Evolutionary conservation across 2,888 invertebrate species (phyloP).

Genomic region (Aporophyla nigra): DNA sequence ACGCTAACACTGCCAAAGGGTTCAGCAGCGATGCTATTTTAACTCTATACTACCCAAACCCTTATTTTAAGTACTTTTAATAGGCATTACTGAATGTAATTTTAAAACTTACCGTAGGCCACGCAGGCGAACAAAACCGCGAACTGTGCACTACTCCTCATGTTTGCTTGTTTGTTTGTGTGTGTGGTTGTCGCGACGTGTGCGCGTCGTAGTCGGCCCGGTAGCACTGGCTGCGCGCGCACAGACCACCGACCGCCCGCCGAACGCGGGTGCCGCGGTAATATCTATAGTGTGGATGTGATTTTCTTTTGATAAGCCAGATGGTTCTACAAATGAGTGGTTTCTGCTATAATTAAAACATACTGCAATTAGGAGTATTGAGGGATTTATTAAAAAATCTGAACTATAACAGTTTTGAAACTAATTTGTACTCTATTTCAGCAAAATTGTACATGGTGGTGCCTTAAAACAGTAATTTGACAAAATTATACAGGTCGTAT

Average conservation of each 20-base stretch:
- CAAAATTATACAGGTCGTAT: not conserved
- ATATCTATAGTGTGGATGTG: slow-evolving; percentile 76
- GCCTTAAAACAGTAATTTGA: too few relatives aligned
- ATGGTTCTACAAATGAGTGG: not conserved
- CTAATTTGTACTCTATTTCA: not conserved
- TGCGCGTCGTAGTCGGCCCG: slow-evolving; percentile 81
- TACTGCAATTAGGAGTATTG: not conserved
- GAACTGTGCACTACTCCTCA: slow-evolving; percentile 83
- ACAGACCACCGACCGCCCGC: slow-evolving; percentile 72
- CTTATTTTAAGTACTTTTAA: not conserved
- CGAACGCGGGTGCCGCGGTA: slow-evolving; percentile 64
- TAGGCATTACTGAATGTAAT: not conserved
- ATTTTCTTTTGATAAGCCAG: slow-evolving; percentile 18
- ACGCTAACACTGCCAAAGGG: not conserved
- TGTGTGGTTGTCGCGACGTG: slow-evolving; percentile 79
- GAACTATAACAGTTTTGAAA: not conserved
- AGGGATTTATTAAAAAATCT: not conserved
- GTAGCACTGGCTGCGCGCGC: slow-evolving; percentile 83
- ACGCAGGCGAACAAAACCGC: slow-evolving; percentile 81
- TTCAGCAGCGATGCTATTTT: not conserved
- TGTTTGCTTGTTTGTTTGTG: slow-evolving; percentile 73
- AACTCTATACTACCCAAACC: not conserved
- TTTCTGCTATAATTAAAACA: not conserved
- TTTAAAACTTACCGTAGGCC: slow-evolving; percentile 81
- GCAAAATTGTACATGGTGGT: too few relatives aligned